Evolutionary conservation across 2,888 invertebrate species (phyloP).

Genomic region (Anthoptus insignis): DNA sequence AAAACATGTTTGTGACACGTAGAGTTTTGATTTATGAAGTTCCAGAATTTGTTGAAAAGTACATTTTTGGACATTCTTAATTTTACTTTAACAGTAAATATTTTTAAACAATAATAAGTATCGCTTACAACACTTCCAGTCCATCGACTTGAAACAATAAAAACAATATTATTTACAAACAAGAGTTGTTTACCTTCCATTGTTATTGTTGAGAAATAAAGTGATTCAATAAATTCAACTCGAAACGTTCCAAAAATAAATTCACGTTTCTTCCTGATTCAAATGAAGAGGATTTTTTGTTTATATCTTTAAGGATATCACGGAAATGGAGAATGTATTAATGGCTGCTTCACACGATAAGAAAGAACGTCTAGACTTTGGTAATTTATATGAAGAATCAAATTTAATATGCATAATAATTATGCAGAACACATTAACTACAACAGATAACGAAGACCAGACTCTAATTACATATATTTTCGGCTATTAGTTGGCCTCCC

Average conservation of each 20-base stretch:
- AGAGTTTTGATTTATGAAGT: too few relatives aligned
- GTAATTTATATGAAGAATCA: too few relatives aligned
- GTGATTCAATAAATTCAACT: slow-evolving; percentile 22
- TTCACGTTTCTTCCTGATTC: slow-evolving; percentile 25
- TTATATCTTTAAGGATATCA: not conserved
- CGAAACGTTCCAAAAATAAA: slow-evolving; percentile 13
- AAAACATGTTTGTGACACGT: not conserved
- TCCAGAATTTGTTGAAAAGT: too few relatives aligned
- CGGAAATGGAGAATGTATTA: not conserved
- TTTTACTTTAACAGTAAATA: too few relatives aligned
- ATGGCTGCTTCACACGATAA: not conserved
- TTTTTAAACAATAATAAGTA: not conserved
- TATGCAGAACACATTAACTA: too few relatives aligned
- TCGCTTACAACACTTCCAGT: not conserved
- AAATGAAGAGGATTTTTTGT: slow-evolving; percentile 3
- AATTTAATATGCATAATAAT: too few relatives aligned
- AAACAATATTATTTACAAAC: slow-evolving; percentile 3
- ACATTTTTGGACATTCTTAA: too few relatives aligned
- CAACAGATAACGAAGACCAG: too few relatives aligned
- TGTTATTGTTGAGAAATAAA: slow-evolving; percentile 12
- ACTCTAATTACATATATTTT: too few relatives aligned
- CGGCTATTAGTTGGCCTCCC: too few relatives aligned
- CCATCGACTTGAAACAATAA: not conserved
- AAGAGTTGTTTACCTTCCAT: slow-evolving; percentile 20
- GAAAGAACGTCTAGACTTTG: not conserved